Conservation (phyloP, 1,140 invertebrate species). For the Ceratina australensis region DNA sequence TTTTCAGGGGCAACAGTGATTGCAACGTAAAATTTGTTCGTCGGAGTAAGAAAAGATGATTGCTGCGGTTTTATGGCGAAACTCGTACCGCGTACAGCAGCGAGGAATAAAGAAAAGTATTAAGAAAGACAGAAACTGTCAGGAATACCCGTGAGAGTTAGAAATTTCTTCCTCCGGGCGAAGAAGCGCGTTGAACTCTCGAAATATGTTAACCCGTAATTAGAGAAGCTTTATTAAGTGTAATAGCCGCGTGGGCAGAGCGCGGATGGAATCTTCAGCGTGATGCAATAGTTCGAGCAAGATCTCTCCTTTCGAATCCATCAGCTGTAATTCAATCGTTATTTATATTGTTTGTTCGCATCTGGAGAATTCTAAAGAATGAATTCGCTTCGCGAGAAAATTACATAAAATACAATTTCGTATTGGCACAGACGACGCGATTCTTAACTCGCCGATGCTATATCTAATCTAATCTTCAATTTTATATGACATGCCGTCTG, state of each 20-base stretch:
- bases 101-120: neutral
- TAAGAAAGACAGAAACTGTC: neutral
- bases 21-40: neutral
- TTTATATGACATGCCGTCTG: no score
- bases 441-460: no score
- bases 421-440: no score
- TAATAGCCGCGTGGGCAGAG: slow-evolving; percentile 57
- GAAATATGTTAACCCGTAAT: slow-evolving; percentile 50
- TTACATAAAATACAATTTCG: no score
- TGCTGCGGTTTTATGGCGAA: neutral
- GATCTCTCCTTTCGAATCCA: slow-evolving; percentile 13
- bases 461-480: neutral
- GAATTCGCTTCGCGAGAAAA: no score
- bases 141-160: neutral
- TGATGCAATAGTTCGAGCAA: slow-evolving; percentile 36
- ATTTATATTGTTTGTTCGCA: neutral
- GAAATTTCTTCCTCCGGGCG: slow-evolving; percentile 5
- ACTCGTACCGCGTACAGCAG: neutral
- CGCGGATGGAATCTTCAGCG: slow-evolving; percentile 42
- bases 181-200: slow-evolving; percentile 48
- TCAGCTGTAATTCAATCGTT: slow-evolving; percentile 10
- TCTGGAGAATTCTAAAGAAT: no score
- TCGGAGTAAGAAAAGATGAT: neutral
- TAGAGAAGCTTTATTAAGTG: slow-evolving; percentile 55
- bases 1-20: neutral